These are phyloP conservation scores for Ceratitis capitata DNA, from an alignment of 1,140 invertebrate genomes.

Conservation along the genomic window DNA sequence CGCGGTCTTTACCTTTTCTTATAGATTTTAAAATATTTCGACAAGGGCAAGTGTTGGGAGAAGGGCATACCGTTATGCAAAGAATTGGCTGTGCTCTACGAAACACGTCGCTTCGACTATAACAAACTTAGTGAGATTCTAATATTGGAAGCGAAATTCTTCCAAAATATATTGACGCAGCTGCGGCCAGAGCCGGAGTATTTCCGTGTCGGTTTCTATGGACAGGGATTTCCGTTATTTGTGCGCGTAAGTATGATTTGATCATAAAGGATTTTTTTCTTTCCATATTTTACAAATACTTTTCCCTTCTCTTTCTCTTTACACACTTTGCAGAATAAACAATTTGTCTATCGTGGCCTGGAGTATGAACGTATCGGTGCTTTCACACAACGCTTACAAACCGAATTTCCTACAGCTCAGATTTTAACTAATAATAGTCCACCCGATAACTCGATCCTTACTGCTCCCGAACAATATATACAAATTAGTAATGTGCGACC, in stretches of 20 bases:
- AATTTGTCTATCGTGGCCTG: slow-evolving; percentile 95
- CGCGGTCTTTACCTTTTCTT: background rate
- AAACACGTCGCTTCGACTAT: slow-evolving; percentile 91
- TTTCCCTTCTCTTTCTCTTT: too few species aligned
- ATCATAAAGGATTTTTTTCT: too few species aligned
- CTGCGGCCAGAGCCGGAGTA: slow-evolving; percentile 93
- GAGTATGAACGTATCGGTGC: slow-evolving; percentile 95
- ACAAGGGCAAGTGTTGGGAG: slow-evolving; percentile 97
- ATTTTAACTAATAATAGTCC: slow-evolving; percentile 91
- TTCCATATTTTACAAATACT: too few species aligned
- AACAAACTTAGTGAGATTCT: slow-evolving; percentile 85
- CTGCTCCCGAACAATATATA: slow-evolving; percentile 87
- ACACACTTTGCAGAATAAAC: slow-evolving; percentile 81
- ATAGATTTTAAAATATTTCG: slow-evolving; percentile 89
- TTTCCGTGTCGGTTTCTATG: slow-evolving; percentile 96
- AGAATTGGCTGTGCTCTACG: slow-evolving; percentile 89
- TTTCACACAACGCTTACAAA: slow-evolving; percentile 92
- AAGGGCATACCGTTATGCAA: slow-evolving; percentile 93
- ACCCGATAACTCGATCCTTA: slow-evolving; percentile 85
- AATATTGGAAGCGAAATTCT: slow-evolving; percentile 86
- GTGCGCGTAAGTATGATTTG: slow-evolving; percentile 87
- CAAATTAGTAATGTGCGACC: slow-evolving; percentile 97
- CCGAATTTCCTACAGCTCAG: slow-evolving; percentile 91
- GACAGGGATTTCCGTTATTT: slow-evolving; percentile 92
- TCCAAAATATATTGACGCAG: slow-evolving; percentile 89